These are phyloP conservation scores for Steinernema carpocapsae DNA, from an alignment of 2,888 invertebrate species.

Conservation along the genomic window DNA sequence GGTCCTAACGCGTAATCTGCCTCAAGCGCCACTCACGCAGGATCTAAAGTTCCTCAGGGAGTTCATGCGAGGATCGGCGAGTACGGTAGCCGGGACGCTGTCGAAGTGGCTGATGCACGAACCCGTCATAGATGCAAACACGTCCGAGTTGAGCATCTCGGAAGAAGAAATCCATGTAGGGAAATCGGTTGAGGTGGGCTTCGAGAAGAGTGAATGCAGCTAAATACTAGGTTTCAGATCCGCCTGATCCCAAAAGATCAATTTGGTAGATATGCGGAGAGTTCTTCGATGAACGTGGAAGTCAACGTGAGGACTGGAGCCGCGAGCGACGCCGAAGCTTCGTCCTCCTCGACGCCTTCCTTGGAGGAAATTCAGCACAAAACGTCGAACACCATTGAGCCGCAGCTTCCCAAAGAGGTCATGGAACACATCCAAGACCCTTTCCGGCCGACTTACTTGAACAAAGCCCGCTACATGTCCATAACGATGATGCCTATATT, in stretches of 20 bases:
- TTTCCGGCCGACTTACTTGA: constrained; percentile 62
- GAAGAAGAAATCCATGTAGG: constrained; percentile 54
- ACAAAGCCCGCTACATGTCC: constrained; percentile 78
- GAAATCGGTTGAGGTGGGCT: constrained; percentile 46
- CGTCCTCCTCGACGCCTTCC: constrained; percentile 1
- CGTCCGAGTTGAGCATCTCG: constrained; percentile 73
- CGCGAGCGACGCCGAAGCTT: background rate
- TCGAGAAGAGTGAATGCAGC: background rate
- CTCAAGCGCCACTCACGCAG: constrained; percentile 44
- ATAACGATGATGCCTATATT: constrained; percentile 90
- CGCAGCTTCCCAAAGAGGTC: constrained; percentile 11
- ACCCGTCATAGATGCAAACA: constrained; percentile 84
- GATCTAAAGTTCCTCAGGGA: constrained; percentile 72
- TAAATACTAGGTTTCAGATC: constrained; percentile 72
- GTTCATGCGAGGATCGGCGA: constrained; percentile 82
- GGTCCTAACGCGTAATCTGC: constrained; percentile 73
- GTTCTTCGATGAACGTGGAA: constrained; percentile 81
- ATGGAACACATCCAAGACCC: constrained; percentile 44
- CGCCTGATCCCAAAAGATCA: constrained; percentile 86
- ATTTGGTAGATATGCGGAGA: constrained; percentile 85
- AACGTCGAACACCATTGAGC: constrained; percentile 14
- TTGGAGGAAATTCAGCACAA: constrained; percentile 16
- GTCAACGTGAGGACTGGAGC: constrained; percentile 37
- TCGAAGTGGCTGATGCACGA: constrained; percentile 94
- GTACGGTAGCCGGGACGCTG: constrained; percentile 86